These are phyloP conservation scores for Gasterosteus aculeatus DNA, from an alignment of 2,113 vertebrate genomes.

Conservation along the genomic window DNA sequence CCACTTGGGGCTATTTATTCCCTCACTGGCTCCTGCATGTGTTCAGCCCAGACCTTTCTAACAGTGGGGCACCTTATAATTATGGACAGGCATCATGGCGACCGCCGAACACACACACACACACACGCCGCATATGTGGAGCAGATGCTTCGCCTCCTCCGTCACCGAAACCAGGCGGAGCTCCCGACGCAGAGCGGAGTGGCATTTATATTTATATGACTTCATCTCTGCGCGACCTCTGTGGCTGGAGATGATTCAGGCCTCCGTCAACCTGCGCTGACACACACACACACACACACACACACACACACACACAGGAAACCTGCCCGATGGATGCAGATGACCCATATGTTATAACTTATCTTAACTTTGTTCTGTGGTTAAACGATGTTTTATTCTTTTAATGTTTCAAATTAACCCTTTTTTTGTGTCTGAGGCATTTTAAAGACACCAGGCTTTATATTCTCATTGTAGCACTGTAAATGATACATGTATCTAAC, in stretches of 20 bases:
- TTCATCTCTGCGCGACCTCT: conserved; percentile 29
- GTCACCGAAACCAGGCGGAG: conserved; percentile 47
- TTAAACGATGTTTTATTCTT: no score
- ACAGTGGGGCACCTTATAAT: conserved; percentile 73
- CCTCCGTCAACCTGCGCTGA: neutral
- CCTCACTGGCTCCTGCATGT: conserved; percentile 69
- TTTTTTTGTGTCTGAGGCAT: no score
- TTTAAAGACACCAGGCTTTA: no score
- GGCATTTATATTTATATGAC: no score
- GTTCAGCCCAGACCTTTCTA: conserved; percentile 67
- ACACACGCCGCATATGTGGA: conserved; percentile 66
- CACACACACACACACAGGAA: neutral
- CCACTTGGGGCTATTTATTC: conserved; percentile 76
- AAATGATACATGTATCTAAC: no score
- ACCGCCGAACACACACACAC: conserved; percentile 47
- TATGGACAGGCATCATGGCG: conserved; percentile 73
- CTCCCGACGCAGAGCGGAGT: neutral
- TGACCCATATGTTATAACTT: no score
- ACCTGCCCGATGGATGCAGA: no score
- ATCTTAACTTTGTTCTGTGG: no score
- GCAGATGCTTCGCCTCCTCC: conserved; percentile 67
- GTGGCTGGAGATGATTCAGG: neutral
- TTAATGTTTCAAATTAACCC: no score
- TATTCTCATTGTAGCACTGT: no score
- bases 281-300: neutral